Evolutionary conservation across 2,797 vertebrate genomes (phyloP).

Genomic region (Onychomys leucogaster): DNA sequence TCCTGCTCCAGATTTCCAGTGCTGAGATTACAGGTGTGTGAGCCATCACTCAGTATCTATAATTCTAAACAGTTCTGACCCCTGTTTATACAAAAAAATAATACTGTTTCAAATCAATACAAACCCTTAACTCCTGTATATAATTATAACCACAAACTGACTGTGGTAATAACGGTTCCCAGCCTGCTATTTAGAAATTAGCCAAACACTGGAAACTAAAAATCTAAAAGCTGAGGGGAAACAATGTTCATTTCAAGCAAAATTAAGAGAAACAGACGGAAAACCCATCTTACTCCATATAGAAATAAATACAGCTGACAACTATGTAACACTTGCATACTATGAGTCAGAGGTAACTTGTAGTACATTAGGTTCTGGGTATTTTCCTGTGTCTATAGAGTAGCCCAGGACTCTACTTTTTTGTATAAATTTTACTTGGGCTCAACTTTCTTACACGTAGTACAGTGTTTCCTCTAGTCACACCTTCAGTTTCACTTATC

Average conservation of each 20-base stretch:
- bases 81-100: neutral
- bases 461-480: conserved; percentile 17
- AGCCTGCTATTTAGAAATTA: neutral
- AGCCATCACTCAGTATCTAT: neutral
- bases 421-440: neutral
- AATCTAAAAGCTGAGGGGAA: neutral
- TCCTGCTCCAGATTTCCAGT: neutral
- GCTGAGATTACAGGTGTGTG: neutral
- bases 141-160: neutral
- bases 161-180: conserved; percentile 22
- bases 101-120: conserved; percentile 28
- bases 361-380: neutral
- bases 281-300: neutral
- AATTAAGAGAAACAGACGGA: conserved; percentile 34
- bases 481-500: conserved; percentile 3
- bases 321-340: neutral
- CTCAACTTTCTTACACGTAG: conserved; percentile 24
- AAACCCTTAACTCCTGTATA: neutral
- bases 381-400: neutral
- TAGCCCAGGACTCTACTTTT: neutral
- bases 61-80: neutral
- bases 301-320: neutral
- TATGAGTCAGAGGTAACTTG: neutral
- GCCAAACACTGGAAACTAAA: conserved; percentile 36
- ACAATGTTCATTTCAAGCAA: neutral